These are phyloP conservation scores for Stomatorhinus ivindoensis DNA, from an alignment of 2,113 vertebrate species.

Conservation along the genomic window DNA sequence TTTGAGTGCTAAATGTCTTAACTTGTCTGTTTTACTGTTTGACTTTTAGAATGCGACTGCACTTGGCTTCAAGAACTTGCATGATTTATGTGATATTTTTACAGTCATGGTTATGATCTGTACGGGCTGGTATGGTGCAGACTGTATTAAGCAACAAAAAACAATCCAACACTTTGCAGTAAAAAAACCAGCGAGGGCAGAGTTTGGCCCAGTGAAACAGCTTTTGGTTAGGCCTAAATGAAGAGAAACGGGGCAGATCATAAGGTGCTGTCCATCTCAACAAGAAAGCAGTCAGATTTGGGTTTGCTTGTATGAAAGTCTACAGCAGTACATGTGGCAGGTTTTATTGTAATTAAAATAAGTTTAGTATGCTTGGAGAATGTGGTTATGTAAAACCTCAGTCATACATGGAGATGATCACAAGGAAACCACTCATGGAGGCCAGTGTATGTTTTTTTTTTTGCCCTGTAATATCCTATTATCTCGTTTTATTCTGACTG, in stretches of 20 bases:
- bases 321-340: neutral
- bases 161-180: neutral
- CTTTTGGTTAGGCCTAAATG: neutral
- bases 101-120: neutral
- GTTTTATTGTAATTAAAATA: neutral
- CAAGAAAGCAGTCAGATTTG: neutral
- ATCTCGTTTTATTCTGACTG: neutral
- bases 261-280: neutral
- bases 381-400: neutral
- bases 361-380: neutral
- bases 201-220: neutral
- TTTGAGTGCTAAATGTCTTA: neutral
- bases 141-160: neutral
- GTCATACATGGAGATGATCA: neutral
- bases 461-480: neutral
- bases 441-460: neutral
- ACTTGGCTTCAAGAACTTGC: neutral
- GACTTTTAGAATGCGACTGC: neutral
- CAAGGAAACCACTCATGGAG: neutral
- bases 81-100: neutral
- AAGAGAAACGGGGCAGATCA: neutral
- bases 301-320: neutral
- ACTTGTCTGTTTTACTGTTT: neutral
- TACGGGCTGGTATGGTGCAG: neutral
- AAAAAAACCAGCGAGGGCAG: neutral